A percentile compares a stretch with the other conserved stretches of the same genome.
Conservation (phyloP, 2,797 vertebrate species). For the Anabas testudineus region DNA sequence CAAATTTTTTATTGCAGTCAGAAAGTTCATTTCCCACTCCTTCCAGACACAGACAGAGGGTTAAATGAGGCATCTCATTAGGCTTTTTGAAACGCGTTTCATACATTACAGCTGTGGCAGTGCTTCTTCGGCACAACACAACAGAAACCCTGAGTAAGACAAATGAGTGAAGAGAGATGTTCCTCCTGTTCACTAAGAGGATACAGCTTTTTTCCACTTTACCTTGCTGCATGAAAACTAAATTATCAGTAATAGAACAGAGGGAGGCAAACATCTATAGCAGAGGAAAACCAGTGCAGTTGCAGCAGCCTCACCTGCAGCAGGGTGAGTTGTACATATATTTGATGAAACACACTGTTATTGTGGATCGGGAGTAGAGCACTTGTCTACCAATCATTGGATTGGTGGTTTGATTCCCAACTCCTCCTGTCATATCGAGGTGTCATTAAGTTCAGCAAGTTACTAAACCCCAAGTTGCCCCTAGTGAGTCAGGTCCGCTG, state of each 20-base stretch:
- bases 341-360: too few species aligned
- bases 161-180: constrained; percentile 26
- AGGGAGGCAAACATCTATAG: constrained; percentile 8
- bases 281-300: constrained; percentile 19
- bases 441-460: too few species aligned
- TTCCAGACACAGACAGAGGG: constrained; percentile 17
- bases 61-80: constrained; percentile 58
- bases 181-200: constrained; percentile 25
- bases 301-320: constrained; percentile 1
- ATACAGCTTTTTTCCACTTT: not conserved
- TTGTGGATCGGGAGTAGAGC: too few species aligned
- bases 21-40: constrained; percentile 26
- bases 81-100: constrained; percentile 36
- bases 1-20: constrained; percentile 24
- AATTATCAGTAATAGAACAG: constrained; percentile 33
- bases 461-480: too few species aligned
- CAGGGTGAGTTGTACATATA: not conserved
- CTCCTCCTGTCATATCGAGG: too few species aligned
- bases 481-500: too few species aligned
- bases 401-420: too few species aligned
- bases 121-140: constrained; percentile 5
- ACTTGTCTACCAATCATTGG: too few species aligned
- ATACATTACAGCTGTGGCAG: constrained; percentile 31
- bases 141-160: constrained; percentile 25
- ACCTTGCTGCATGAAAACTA: constrained; percentile 27